Evolutionary conservation across 1,140 invertebrate genomes (phyloP).

Genomic region (Whitmania pigra): DNA sequence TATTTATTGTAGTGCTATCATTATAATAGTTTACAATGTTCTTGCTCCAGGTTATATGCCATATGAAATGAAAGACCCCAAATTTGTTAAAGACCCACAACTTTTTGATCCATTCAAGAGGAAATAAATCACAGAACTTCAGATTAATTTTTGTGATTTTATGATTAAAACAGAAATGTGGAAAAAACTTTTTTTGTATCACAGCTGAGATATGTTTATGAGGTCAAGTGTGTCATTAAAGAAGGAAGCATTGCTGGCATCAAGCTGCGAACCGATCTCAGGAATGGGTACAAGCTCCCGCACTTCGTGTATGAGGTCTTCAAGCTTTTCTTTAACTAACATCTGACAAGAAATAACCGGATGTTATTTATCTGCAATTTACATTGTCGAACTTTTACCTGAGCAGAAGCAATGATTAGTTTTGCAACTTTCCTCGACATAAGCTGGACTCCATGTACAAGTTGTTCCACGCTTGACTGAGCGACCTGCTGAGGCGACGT

Average conservation of each 20-base stretch:
- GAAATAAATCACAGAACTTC: not conserved
- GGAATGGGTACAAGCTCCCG: too few species aligned
- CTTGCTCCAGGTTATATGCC: slow-evolving; percentile 55
- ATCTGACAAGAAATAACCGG: not conserved
- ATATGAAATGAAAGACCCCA: slow-evolving; percentile 58
- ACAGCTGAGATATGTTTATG: too few species aligned
- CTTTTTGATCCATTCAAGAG: slow-evolving; percentile 65
- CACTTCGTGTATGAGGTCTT: not conserved
- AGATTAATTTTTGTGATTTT: too few species aligned
- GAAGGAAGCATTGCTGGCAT: too few species aligned
- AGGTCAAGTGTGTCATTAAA: too few species aligned
- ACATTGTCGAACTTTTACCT: slow-evolving; percentile 47
- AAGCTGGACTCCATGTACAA: slow-evolving; percentile 56
- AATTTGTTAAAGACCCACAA: slow-evolving; percentile 67
- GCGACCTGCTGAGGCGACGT: slow-evolving; percentile 62
- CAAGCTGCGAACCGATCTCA: too few species aligned
- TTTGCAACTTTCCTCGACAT: slow-evolving; percentile 55
- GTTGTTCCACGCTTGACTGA: slow-evolving; percentile 50
- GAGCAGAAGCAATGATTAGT: slow-evolving; percentile 69
- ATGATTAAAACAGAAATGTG: too few species aligned
- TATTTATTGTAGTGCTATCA: slow-evolving; percentile 26
- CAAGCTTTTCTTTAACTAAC: slow-evolving; percentile 1
- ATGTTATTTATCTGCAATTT: not conserved
- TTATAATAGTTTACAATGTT: slow-evolving; percentile 22
- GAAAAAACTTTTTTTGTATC: too few species aligned